Evolutionary conservation across 2,888 invertebrate species (phyloP).

Genomic region (Torymus aiolomorphi): DNA sequence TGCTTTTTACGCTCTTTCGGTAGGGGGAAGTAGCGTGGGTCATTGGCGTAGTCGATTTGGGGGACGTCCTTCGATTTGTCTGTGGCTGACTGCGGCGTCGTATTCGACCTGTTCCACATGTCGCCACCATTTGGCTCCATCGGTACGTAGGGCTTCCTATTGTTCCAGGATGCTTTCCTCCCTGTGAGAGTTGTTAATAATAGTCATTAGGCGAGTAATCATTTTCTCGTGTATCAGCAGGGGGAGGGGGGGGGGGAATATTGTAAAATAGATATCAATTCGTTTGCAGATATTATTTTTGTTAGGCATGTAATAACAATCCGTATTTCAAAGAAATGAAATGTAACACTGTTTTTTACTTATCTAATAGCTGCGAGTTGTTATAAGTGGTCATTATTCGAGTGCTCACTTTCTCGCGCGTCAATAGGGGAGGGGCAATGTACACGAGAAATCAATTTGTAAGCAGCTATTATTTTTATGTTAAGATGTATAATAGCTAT

Average conservation of each 20-base stretch:
- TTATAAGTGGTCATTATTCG: neutral
- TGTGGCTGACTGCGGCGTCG: constrained; percentile 68
- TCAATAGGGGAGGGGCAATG: neutral
- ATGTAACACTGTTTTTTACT: too few species aligned
- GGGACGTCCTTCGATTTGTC: constrained; percentile 76
- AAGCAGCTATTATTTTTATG: neutral
- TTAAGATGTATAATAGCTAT: constrained; percentile 60
- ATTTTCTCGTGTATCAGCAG: too few species aligned
- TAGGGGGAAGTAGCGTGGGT: constrained; percentile 84
- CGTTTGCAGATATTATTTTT: too few species aligned
- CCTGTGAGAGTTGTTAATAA: neutral
- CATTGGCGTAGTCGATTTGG: constrained; percentile 78
- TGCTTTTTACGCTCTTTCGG: constrained; percentile 84
- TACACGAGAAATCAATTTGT: neutral
- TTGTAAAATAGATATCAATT: too few species aligned
- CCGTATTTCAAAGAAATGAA: too few species aligned
- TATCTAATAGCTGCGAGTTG: too few species aligned
- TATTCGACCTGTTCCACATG: constrained; percentile 64
- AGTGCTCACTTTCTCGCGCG: neutral
- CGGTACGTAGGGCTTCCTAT: constrained; percentile 68
- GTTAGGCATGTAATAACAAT: too few species aligned
- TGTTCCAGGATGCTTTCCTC: constrained; percentile 82
- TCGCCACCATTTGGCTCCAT: constrained; percentile 62
- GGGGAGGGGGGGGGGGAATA: too few species aligned
- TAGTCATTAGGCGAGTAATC: too few species aligned